A percentile compares a stretch with the other conserved stretches of the same genome.
phyloP scores from a whole-genome alignment of 2,888 invertebrate genomes.

The Spilarctia lutea region DNA sequence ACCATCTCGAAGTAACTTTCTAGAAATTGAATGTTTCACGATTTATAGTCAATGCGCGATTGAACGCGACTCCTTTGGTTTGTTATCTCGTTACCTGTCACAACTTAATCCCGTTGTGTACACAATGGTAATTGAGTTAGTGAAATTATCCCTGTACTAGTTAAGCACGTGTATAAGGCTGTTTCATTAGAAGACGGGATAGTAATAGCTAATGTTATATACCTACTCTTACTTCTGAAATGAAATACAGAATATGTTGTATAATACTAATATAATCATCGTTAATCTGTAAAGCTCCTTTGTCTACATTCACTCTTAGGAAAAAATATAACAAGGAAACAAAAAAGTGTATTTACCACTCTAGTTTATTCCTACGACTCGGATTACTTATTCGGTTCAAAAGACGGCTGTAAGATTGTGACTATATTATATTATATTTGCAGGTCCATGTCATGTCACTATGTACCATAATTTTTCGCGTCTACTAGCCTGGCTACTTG shows the following conservation, averaged over 20 bases:
- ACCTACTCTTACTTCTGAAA: neutral
- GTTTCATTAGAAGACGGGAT: neutral
- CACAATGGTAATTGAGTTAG: conserved; percentile 62
- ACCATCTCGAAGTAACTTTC: neutral
- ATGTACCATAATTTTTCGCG: too few relatives aligned
- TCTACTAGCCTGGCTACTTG: too few relatives aligned
- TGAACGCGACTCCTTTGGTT: conserved; percentile 56
- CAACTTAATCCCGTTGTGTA: conserved; percentile 55
- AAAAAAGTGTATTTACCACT: too few relatives aligned
- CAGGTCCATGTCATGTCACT: too few relatives aligned
- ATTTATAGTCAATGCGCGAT: conserved; percentile 55
- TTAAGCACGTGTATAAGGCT: neutral
- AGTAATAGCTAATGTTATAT: neutral
- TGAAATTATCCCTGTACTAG: conserved; percentile 44
- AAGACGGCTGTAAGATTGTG: too few relatives aligned
- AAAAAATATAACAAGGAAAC: too few relatives aligned
- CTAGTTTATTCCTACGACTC: too few relatives aligned
- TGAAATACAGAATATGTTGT: neutral
- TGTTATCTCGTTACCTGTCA: conserved; percentile 67
- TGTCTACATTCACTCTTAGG: neutral
- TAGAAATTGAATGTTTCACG: neutral
- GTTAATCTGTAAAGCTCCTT: too few relatives aligned
- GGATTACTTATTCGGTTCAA: too few relatives aligned
- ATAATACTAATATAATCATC: too few relatives aligned
- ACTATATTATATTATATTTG: too few relatives aligned